Conservation (phyloP, 2,113 vertebrate genomes). For the Leucosticte australis region DNA sequence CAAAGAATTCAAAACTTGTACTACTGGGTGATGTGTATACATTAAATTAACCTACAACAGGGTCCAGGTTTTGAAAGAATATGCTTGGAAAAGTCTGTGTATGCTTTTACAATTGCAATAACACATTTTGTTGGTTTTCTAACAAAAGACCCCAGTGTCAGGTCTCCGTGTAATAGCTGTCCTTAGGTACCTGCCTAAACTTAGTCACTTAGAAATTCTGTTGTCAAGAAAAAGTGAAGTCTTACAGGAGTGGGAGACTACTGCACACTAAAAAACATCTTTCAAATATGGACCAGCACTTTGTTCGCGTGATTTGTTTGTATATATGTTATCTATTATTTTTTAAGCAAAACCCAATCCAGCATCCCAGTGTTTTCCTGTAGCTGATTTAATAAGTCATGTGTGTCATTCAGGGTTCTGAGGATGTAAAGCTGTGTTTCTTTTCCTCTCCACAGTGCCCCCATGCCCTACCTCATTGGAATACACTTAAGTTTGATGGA, state of each 20-base stretch:
- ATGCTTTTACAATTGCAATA: not conserved
- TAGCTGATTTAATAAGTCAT: not conserved
- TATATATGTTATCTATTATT: not conserved
- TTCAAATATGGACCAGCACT: not conserved
- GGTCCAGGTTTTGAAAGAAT: not conserved
- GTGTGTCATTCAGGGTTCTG: not conserved
- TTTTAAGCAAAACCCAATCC: slow-evolving; percentile 60
- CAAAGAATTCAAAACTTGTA: not conserved
- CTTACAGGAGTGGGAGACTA: not conserved
- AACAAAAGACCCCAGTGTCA: not conserved
- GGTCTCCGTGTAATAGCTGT: not conserved
- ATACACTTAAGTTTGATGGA: slow-evolving; percentile 87
- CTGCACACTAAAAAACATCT: not conserved
- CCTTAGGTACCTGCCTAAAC: not conserved
- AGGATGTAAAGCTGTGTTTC: slow-evolving; percentile 64
- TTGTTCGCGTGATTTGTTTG: not conserved
- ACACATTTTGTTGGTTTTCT: not conserved
- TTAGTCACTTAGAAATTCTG: not conserved
- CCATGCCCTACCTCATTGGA: slow-evolving; percentile 90
- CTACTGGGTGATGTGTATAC: fast-evolving
- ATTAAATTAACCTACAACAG: not conserved
- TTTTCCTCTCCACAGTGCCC: slow-evolving; percentile 79
- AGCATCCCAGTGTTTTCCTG: not conserved
- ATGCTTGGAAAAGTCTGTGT: not conserved
- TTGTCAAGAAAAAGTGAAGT: not conserved